Conservation (phyloP, 2,797 vertebrate species). For the Macroramphosus scolopax region DNA sequence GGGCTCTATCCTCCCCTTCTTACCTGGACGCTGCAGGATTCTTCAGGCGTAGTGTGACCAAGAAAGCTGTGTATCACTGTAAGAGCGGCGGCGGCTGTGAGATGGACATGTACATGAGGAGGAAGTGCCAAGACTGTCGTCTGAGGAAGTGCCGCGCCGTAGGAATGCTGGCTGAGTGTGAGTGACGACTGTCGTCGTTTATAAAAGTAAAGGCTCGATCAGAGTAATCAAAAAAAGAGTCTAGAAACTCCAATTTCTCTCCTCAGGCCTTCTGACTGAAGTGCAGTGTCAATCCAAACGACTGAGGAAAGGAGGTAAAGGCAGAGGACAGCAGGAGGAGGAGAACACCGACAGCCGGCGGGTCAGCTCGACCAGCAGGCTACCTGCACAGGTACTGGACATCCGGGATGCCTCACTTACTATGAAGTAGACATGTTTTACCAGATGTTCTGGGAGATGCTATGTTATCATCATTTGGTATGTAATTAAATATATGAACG, state of each 20-base stretch:
- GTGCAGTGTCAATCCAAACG: slow-evolving; percentile 95
- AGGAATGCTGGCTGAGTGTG: slow-evolving; percentile 94
- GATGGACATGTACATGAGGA: slow-evolving; percentile 98
- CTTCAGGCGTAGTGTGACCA: slow-evolving; percentile 90
- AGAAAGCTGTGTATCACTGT: slow-evolving; percentile 91
- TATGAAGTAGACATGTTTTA: no score
- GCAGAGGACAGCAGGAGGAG: slow-evolving; percentile 74
- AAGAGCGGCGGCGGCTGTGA: slow-evolving; percentile 92
- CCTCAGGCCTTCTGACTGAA: slow-evolving; percentile 89
- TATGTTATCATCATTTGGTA: no score
- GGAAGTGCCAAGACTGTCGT: slow-evolving; percentile 94
- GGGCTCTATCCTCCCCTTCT: not conserved
- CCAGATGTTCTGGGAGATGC: no score
- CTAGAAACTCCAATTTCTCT: not conserved
- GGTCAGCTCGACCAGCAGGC: slow-evolving; percentile 86
- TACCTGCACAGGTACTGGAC: slow-evolving; percentile 77
- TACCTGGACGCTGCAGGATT: slow-evolving; percentile 76
- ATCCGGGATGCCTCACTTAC: no score
- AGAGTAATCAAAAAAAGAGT: no score
- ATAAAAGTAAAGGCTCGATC: no score
- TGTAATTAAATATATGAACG: no score
- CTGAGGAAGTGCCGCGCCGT: slow-evolving; percentile 92
- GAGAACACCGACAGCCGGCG: slow-evolving; percentile 78
- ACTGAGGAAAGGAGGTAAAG: slow-evolving; percentile 87
- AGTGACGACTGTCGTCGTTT: slow-evolving; percentile 56